Evolutionary conservation across 2,113 vertebrate genomes (phyloP), one percentile per base, ranked within the genome.

Genomic region (Australoheros scitulus): DNA sequence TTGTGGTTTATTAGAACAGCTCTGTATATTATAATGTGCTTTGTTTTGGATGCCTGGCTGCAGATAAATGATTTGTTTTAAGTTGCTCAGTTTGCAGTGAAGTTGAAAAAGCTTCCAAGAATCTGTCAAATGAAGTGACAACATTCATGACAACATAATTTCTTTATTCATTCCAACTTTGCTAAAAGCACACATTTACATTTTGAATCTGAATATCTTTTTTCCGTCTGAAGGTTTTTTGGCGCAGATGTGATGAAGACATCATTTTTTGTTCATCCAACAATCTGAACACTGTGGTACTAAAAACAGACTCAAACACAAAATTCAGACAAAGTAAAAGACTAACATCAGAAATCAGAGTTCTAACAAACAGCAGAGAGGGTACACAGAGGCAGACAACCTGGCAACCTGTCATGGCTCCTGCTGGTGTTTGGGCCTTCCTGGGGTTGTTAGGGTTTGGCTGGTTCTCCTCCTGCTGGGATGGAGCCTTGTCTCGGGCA

Each of bases 261-360:
- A 2, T 65, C 15, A 0, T 68, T 29, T 14, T 70, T 22, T 15
- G 29, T 50, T 65, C 0, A 18, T 0, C 13, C 0, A 1, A 65
- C 0, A 64, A 24, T 68, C 8, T 8, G 6, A 68, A 1, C 14
- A 47, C 2, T 1, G 41, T 26, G 64, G 64, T 26, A 22, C 5
- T 13, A 26, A 2, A 41, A 47, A 65, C 63, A 24, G 34, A n/a
- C 61, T 63, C 61, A 63, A 41, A 61, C 60, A 61, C 2, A 64
- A 1, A 13, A 65, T 36, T 65, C 61, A 43, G 41, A 47, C 43
- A 47, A 15, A 14, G 13, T 15, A 47, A 47, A 15, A 41, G 9
- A 7, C 38, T 3, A 38, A 41, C 9, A 11, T 41, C 10, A 10
- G n/a, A 68, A 47, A 63, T 7, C 18, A 4, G 11, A 65, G 0